phyloP scores from a whole-genome alignment of 1,140 invertebrate species.

The Hylaeus anthracinus region DNA sequence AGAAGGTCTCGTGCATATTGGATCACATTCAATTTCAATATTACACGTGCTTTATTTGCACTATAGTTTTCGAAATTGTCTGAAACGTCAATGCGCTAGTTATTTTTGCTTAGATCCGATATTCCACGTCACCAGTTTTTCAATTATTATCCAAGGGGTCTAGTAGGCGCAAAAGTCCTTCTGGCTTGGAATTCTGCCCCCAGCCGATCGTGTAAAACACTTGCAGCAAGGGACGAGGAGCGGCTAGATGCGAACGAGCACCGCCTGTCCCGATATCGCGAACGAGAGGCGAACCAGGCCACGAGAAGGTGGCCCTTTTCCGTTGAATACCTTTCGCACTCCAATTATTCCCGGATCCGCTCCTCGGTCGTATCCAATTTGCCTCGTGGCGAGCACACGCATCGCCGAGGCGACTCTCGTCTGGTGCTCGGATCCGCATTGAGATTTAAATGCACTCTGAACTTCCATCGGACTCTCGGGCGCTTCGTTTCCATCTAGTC shows the following conservation, averaged over 20 bases:
- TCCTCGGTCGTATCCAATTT: neutral
- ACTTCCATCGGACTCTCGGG: neutral
- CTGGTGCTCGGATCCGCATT: neutral
- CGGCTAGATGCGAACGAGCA: neutral
- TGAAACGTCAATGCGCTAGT: too few relatives aligned
- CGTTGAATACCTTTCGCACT: neutral
- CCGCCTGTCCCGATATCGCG: neutral
- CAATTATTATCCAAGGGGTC: too few relatives aligned
- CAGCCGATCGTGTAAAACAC: neutral
- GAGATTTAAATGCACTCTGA: neutral
- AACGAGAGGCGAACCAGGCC: neutral
- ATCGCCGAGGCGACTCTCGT: neutral
- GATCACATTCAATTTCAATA: too few relatives aligned
- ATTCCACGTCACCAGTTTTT: too few relatives aligned
- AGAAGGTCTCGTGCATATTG: too few relatives aligned
- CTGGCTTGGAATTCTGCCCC: too few relatives aligned
- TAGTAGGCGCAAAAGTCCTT: too few relatives aligned
- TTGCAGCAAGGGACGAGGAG: neutral
- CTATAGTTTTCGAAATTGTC: too few relatives aligned
- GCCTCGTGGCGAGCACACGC: neutral
- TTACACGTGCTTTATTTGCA: too few relatives aligned
- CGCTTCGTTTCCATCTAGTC: neutral
- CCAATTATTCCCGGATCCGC: conserved; percentile 2
- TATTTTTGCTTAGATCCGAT: too few relatives aligned
- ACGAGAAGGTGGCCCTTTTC: conserved; percentile 3